Evolutionary conservation across 2,888 invertebrate genomes (phyloP).

Genomic region (Scrobipalpa atriplicella): DNA sequence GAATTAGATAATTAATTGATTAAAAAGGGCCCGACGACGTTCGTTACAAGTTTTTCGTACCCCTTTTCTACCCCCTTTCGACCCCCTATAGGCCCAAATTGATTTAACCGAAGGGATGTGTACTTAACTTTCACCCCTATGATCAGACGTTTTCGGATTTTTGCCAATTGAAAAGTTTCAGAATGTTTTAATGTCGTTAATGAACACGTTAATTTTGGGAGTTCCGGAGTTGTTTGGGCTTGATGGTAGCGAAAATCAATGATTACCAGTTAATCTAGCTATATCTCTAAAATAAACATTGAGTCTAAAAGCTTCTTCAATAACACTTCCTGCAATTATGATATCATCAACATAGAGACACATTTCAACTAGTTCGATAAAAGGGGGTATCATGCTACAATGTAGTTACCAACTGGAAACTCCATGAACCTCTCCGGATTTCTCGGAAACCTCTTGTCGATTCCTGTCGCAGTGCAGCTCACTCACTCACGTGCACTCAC

Average conservation of each 20-base stretch:
- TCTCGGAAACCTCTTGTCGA: background rate
- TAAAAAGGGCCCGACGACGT: slow-evolving; percentile 70
- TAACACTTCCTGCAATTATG: background rate
- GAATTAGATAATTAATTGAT: slow-evolving; percentile 76
- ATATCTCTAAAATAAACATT: background rate
- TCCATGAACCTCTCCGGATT: background rate
- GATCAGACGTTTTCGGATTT: slow-evolving; percentile 40
- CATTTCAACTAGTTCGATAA: background rate
- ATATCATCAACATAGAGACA: background rate
- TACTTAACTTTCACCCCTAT: slow-evolving; percentile 46
- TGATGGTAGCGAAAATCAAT: background rate
- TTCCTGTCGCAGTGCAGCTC: background rate
- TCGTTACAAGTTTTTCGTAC: slow-evolving; percentile 76
- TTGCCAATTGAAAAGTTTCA: slow-evolving; percentile 26
- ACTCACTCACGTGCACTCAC: background rate
- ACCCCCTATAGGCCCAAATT: slow-evolving; percentile 54
- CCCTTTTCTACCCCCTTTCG: slow-evolving; percentile 36
- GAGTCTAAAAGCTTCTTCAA: too few species aligned
- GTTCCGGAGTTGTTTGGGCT: slow-evolving; percentile 13
- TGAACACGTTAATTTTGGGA: slow-evolving; percentile 18
- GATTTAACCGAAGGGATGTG: slow-evolving; percentile 68
- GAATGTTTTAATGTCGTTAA: slow-evolving; percentile 23
- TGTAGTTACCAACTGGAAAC: background rate
- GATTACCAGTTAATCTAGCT: background rate
- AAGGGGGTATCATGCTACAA: background rate